phyloP scores from a whole-genome alignment of 1,140 invertebrate species.

The Drosophila auraria region DNA sequence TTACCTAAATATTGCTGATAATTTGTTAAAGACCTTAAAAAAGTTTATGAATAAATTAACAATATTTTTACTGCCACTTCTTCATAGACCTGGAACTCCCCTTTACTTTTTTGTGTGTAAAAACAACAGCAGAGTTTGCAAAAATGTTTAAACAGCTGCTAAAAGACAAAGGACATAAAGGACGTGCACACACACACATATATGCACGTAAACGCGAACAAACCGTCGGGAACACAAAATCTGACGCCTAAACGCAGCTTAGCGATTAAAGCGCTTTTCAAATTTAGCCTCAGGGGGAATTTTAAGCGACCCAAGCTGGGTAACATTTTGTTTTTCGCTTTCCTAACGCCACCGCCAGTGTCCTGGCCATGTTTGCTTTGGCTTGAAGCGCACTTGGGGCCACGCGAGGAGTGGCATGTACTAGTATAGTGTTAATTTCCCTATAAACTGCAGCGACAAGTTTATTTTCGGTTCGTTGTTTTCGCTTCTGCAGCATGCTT shows the following conservation, averaged over 20 bases:
- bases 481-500: conserved; percentile 33
- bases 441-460: conserved; percentile 61
- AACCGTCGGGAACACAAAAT: conserved; percentile 36
- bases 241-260: conserved; percentile 76
- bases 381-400: conserved; percentile 23
- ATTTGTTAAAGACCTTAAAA: too few species aligned
- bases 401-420: conserved; percentile 17
- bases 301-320: conserved; percentile 48
- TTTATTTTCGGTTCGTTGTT: conserved; percentile 58
- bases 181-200: conserved; percentile 16
- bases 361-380: conserved; percentile 63
- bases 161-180: conserved; percentile 64
- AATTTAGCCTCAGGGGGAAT: conserved; percentile 63
- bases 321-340: conserved; percentile 33
- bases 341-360: conserved; percentile 17
- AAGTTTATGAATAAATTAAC: neutral
- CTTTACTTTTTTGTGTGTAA: neutral
- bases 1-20: too few species aligned
- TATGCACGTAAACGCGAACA: conserved; percentile 13
- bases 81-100: neutral
- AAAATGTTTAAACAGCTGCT: conserved; percentile 77
- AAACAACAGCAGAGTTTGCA: conserved; percentile 55
- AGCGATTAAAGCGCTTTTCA: conserved; percentile 77
- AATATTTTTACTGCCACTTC: neutral
- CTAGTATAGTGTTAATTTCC: conserved; percentile 59